phyloP scores from a whole-genome alignment of 2,113 vertebrate species.

The Thunnus maccoyii region DNA sequence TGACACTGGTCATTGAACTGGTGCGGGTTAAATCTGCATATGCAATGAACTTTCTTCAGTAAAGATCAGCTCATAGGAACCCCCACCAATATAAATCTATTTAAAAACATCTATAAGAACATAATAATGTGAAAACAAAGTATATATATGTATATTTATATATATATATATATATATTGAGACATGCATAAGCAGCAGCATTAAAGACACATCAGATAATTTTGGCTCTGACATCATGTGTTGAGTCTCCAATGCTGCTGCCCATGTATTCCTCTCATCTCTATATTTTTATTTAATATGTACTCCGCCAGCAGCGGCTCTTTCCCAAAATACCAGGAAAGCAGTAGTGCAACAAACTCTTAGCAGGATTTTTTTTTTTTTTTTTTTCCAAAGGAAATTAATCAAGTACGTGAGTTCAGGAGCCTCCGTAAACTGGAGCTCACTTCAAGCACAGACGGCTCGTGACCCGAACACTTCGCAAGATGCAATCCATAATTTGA shows the following conservation, averaged over 20 bases:
- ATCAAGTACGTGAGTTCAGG: constrained; percentile 83
- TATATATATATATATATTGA: constrained; percentile 57
- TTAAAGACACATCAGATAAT: constrained; percentile 63
- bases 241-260: constrained; percentile 46
- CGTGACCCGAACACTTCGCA: constrained; percentile 56
- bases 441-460: too few relatives aligned
- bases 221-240: constrained; percentile 59
- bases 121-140: constrained; percentile 87
- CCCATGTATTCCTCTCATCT: constrained; percentile 49
- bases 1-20: constrained; percentile 27
- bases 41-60: constrained; percentile 59
- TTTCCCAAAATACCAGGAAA: constrained; percentile 89
- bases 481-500: constrained; percentile 71
- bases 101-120: constrained; percentile 90
- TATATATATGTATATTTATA: constrained; percentile 50
- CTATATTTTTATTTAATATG: constrained; percentile 68
- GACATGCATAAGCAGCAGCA: constrained; percentile 48
- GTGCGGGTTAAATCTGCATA: constrained; percentile 70
- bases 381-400: constrained; percentile 69
- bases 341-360: constrained; percentile 97
- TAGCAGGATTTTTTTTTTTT: constrained; percentile 68
- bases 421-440: too few relatives aligned
- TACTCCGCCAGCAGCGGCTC: constrained; percentile 86
- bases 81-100: constrained; percentile 82
- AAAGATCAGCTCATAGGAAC: constrained; percentile 69